A percentile compares a stretch with the other conserved stretches of the same genome.
Conservation (phyloP, 2,113 vertebrate species). For the Collichthys lucidus region DNA sequence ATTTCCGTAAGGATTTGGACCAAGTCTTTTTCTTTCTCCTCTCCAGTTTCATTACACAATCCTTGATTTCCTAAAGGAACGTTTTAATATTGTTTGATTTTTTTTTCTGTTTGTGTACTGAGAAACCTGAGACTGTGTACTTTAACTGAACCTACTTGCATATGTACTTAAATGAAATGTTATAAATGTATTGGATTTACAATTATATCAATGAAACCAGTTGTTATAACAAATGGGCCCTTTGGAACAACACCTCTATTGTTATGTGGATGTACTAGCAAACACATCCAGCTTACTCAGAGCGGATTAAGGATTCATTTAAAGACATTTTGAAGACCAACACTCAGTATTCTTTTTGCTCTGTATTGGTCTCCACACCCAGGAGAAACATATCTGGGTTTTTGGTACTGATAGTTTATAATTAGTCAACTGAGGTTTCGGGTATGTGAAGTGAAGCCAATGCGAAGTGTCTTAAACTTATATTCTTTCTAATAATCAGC, state of each 20-base stretch:
- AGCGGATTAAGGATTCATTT: background rate
- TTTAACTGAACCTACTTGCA: no score
- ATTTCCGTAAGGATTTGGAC: no score
- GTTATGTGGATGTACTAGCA: background rate
- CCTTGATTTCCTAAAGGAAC: background rate
- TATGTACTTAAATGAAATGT: no score
- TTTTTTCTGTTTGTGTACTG: background rate
- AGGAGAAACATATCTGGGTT: no score
- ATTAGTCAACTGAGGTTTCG: no score
- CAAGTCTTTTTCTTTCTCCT: no score
- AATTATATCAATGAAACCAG: background rate
- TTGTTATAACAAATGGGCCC: background rate
- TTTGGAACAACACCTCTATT: background rate
- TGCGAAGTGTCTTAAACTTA: no score
- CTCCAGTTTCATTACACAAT: no score
- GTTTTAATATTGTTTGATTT: background rate
- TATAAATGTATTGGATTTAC: background rate
- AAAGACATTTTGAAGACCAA: background rate
- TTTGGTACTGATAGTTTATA: no score
- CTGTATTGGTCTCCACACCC: background rate
- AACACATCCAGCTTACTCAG: background rate
- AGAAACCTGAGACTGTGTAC: no score
- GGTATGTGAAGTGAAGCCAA: no score
- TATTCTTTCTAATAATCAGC: no score
- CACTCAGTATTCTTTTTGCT: background rate